Base-by-base conservation (phyloP, 2,797 vertebrate species). In the Gouania willdenowi region DNA sequence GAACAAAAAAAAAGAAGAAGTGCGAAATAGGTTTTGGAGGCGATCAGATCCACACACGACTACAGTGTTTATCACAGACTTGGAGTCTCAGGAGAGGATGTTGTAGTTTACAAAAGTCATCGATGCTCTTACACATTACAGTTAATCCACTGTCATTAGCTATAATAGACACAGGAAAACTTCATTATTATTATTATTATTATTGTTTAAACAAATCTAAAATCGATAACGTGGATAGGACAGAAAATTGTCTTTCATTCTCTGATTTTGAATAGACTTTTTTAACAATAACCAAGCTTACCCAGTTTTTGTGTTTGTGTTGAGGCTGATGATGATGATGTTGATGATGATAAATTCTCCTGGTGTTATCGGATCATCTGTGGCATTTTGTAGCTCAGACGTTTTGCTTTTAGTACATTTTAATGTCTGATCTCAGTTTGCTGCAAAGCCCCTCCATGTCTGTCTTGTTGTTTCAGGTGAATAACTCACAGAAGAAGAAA, bases 51-150 rank as follows among this genome's bases (percentile, higher is more conserved):
- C 39, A 24, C 31, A 45, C 43, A 25, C 49, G 26, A 50, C 17
- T 59, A 64, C 66, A 75, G 54, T n/a, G 57, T 25, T 72, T 66
- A n/a, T n/a, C n/a, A 56, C 63, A 65, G 35, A 60, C 60, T 76
- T 58, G 31, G 52, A 39, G 63, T 58, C 66, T 78, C 52, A 71
- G 54, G 61, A 44, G 29, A 54, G 36, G 52, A 56, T 10, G 40
- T 53, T 66, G 63, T 42, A 44, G 49, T 54, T 48, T 77, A 55
- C 67, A 60, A 54, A 53, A 59, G 37, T 65, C 42, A 44, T 29
- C 35, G 35, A 57, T 54, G 58, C 48, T 57, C 38, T 48, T 40
- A 56, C 50, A 56, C 50, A 27, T 46, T 29, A 48, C 52, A 34
- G 58, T 50, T 44, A 41, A 35, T 71, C 39, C 47, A 53, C 81